phyloP scores from a whole-genome alignment of 2,888 invertebrate species.

The Phortica okadai region DNA sequence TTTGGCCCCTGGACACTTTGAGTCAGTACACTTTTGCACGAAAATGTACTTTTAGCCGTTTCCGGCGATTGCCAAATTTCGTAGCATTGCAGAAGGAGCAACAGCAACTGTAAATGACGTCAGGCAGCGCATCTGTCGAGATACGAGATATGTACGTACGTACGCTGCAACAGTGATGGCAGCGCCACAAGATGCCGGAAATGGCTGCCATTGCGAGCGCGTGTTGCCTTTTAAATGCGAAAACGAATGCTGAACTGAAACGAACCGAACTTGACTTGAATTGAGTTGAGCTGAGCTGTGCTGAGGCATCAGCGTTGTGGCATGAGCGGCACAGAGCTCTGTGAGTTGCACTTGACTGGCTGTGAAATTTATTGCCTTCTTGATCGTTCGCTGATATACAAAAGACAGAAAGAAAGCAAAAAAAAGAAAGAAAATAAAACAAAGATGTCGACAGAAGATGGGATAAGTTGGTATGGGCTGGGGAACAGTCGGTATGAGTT shows the following conservation, averaged over 20 bases:
- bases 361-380: constrained; percentile 67
- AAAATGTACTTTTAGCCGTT: constrained; percentile 51
- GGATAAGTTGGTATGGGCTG: not conserved
- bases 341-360: constrained; percentile 57
- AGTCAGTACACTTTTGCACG: constrained; percentile 30
- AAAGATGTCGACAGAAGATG: not conserved
- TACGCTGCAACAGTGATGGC: not conserved
- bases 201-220: constrained; percentile 32
- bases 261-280: not conserved
- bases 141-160: constrained; percentile 13
- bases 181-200: constrained; percentile 34
- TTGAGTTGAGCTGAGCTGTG: not conserved
- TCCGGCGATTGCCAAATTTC: constrained; percentile 50
- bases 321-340: constrained; percentile 3
- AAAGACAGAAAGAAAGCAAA: constrained; percentile 9
- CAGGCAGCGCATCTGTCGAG: constrained; percentile 27
- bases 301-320: constrained; percentile 20
- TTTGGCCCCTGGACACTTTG: constrained; percentile 23
- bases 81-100: constrained; percentile 10
- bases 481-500: not conserved
- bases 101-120: constrained; percentile 26
- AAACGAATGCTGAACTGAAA: not conserved
- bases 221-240: constrained; percentile 9
- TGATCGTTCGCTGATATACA: constrained; percentile 64
- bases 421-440: not conserved